Evolutionary conservation across 2,113 vertebrate species (phyloP), one percentile per base, ranked within the genome.

Genomic region (Nothoprocta pentlandii): DNA sequence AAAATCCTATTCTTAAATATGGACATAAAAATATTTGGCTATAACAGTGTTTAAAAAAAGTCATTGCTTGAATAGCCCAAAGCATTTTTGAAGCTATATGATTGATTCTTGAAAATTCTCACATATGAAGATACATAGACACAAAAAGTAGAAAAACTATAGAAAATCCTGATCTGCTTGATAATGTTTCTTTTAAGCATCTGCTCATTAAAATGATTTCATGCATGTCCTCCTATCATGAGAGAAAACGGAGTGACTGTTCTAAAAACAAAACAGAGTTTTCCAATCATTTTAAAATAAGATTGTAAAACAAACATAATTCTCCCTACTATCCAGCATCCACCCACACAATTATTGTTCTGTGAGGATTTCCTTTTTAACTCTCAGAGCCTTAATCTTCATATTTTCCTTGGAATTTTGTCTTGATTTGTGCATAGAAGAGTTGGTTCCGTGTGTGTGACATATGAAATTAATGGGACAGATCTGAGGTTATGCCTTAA

Each of bases 181-280:
- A 89, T 87, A 71, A 53, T 16, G 30, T 49, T 58, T 76, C 21
- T 46, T 91, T 91, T 77, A 94, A 94, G 75, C 46, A 92, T 77
- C 42, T 80, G 39, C 61, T 87, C 63, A 92, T 94, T 92, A 93
- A 67, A 76, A 70, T 77, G 19, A 91, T 85, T 93, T 89, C 49
- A 94, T 77, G 81, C 67, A 54, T 85, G 71, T 85, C 54, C 34
- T 89, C 59, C 59, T 85, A 79, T 77, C 67, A 73, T 13, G 5
- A 94, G 16, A 13, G 19, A 90, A 91, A 94, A 93, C 63, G 81
- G 49, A 89, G 36, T 56, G 39, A 54, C 34, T 92, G n/a, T 77
- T 64, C 21, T 26, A 85, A 51, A 69, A 46, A 15, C 8, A 87
- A 83, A 44, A 39, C 1, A 1, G 6, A 69, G 7, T 80, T 53